Conservation (phyloP, 2,797 vertebrate species). For the Enteromius anoplus region DNA sequence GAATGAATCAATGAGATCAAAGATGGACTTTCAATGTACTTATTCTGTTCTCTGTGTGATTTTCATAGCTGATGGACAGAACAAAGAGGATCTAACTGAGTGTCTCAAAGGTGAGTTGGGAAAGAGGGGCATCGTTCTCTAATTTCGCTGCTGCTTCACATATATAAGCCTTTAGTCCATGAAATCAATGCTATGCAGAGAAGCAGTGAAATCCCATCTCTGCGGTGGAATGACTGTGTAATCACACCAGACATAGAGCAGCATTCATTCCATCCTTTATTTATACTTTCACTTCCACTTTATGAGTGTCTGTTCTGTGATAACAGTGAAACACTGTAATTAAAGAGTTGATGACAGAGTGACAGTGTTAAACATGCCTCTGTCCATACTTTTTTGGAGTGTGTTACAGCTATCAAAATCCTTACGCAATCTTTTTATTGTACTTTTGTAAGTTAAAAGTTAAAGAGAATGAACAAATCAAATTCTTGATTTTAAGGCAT, state of each 20-base stretch:
- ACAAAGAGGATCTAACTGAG: background rate
- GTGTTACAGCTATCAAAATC: too few relatives aligned
- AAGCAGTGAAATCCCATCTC: background rate
- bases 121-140: background rate
- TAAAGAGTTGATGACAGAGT: too few relatives aligned
- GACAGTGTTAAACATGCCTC: too few relatives aligned
- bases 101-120: conserved; percentile 15
- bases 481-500: too few relatives aligned
- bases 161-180: background rate
- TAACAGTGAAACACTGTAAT: background rate
- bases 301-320: background rate
- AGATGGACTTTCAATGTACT: background rate
- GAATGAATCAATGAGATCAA: background rate
- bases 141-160: background rate
- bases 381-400: too few relatives aligned
- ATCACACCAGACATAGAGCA: background rate
- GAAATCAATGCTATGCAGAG: background rate
- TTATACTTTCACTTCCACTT: background rate
- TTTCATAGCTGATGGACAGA: conserved; percentile 6
- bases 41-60: background rate
- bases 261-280: background rate
- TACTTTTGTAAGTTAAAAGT: too few relatives aligned
- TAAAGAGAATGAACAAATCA: too few relatives aligned
- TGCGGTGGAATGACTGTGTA: background rate
- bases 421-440: too few relatives aligned